Evolutionary conservation across 1,140 invertebrate genomes (phyloP).

Genomic region (Drosophila orosa): DNA sequence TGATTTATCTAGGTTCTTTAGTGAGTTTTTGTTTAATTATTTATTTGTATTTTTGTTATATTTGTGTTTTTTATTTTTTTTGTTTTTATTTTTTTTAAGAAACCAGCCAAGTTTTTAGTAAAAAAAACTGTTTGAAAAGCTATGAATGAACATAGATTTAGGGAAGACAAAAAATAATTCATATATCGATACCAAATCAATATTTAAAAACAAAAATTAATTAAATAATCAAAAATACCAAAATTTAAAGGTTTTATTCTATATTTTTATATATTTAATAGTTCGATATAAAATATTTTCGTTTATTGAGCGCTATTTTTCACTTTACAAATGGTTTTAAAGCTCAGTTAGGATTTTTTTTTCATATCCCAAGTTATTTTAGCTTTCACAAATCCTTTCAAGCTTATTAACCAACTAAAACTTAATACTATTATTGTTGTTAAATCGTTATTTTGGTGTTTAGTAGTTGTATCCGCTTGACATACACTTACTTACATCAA

Average conservation of each 20-base stretch:
- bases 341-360: background rate
- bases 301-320: background rate
- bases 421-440: conserved; percentile 3
- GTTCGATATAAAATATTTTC: background rate
- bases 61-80: background rate
- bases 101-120: background rate
- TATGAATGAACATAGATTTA: background rate
- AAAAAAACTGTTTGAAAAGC: background rate
- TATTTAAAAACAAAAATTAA: no score
- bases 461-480: conserved; percentile 44
- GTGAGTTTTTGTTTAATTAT: background rate
- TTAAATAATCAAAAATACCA: no score
- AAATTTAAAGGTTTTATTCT: no score
- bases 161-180: no score
- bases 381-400: background rate
- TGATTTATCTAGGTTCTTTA: background rate
- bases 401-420: background rate
- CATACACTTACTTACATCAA: conserved; percentile 49
- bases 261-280: background rate
- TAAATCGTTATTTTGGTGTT: conserved; percentile 7
- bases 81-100: background rate
- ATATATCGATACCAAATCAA: no score
- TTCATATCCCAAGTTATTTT: background rate
- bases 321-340: background rate
- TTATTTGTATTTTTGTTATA: background rate